Base-by-base conservation (phyloP, 2,888 invertebrate genomes). In the Hecatera dysodea region DNA sequence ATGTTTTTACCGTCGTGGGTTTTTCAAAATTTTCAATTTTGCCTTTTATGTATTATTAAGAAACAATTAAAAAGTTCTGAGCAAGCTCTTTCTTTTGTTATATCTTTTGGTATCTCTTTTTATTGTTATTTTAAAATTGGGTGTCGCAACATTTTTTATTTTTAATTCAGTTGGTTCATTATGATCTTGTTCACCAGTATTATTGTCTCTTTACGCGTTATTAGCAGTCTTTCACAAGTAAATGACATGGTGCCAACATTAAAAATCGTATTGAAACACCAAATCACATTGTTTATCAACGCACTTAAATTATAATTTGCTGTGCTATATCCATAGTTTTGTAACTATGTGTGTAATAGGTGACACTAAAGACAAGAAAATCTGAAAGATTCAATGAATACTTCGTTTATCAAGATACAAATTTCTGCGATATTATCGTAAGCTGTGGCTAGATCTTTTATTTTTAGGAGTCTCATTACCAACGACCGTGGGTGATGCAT, bases 121-220 rank as follows among this genome's bases (percentile, higher is more conserved):
- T n/a, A n/a, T n/a, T n/a, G n/a, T n/a, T n/a, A n/a, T n/a, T n/a
- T n/a, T n/a, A n/a, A n/a, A n/a, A n/a, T n/a, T n/a, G n/a, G n/a
- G n/a, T n/a, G n/a, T n/a, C n/a, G n/a, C n/a, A n/a, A n/a, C n/a
- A n/a, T n/a, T n/a, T n/a, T n/a, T n/a, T n/a, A n/a, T n/a, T n/a
- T n/a, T n/a, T n/a, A n/a, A n/a, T n/a, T n/a, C n/a, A n/a, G n/a
- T 50, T 93, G 93, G 78, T 92, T 90, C 90, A 93, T 93, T 46
- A 93, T 89, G 1, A 94, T 73, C 70, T 93, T 90, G 72, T 93
- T 93, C 7, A 93, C 88, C 39, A 92, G 80, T 17, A 89, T 81
- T 73, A 88, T 92, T 0, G 91, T 91, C 11, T 80, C 73, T 15
- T 88, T 89, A 15, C 92, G 88, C 17, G 87, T 84, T n/a, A 79